Evolutionary conservation across 2,113 vertebrate species (phyloP).

Genomic region (Sarotherodon lohbergeri): DNA sequence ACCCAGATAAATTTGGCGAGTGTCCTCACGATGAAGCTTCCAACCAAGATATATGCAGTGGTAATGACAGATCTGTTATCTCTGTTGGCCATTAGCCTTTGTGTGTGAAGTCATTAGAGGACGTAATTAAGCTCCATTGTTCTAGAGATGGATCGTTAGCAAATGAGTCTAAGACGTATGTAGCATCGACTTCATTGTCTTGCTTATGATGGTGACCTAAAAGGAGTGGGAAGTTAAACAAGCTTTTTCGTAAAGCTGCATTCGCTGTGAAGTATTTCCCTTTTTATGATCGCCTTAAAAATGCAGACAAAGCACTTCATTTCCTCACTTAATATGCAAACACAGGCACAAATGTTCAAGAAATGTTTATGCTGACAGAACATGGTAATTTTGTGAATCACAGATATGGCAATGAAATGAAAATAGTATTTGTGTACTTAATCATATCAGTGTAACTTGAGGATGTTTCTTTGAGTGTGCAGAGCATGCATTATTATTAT

Average conservation of each 20-base stretch:
- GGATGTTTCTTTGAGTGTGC: background rate
- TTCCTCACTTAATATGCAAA: background rate
- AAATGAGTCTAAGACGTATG: conserved; percentile 8
- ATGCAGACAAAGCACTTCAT: background rate
- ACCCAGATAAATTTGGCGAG: background rate
- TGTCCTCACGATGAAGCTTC: conserved; percentile 4
- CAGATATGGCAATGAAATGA: background rate
- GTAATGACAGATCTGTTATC: conserved; percentile 67
- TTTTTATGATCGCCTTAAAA: background rate
- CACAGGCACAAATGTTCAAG: background rate
- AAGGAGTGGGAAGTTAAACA: background rate
- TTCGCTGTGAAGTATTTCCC: background rate
- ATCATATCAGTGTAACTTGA: background rate
- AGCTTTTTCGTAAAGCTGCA: background rate
- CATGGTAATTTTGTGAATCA: background rate
- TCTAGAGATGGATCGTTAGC: conserved; percentile 28
- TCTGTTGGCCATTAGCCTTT: conserved; percentile 44
- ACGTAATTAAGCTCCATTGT: conserved; percentile 63
- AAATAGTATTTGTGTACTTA: background rate
- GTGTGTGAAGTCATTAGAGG: conserved; percentile 58
- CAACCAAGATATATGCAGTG: conserved; percentile 24
- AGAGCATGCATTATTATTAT: background rate
- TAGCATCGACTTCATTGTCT: background rate
- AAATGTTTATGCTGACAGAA: background rate
- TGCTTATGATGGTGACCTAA: conserved; percentile 25